These are phyloP conservation scores for Rhizoglyphus robini DNA, from an alignment of 1,140 invertebrate genomes.

Conservation along the genomic window DNA sequence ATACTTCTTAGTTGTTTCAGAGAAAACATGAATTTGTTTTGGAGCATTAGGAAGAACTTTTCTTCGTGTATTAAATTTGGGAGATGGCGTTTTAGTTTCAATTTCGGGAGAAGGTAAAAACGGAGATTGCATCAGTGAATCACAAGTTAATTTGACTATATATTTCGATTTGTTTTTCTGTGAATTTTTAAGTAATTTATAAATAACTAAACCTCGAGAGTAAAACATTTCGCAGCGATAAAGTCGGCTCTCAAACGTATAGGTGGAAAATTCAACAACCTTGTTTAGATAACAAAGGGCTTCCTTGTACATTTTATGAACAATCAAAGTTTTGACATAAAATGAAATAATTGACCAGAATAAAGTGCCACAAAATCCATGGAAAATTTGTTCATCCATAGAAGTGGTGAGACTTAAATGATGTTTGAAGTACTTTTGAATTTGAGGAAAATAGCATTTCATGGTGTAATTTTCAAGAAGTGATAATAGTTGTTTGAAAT, in stretches of 20 bases:
- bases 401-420: too few relatives aligned
- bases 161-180: not conserved
- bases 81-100: too few relatives aligned
- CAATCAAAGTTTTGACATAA: not conserved
- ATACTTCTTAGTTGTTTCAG: not conserved
- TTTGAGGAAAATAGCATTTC: not conserved
- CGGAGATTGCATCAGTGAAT: not conserved
- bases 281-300: not conserved
- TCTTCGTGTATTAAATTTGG: too few relatives aligned
- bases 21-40: not conserved
- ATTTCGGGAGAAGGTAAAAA: too few relatives aligned
- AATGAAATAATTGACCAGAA: not conserved
- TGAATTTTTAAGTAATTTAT: not conserved
- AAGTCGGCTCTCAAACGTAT: not conserved
- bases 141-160: not conserved
- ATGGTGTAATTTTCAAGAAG: not conserved
- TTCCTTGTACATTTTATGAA: not conserved
- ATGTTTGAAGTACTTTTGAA: not conserved
- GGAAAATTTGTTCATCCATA: not conserved
- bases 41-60: not conserved
- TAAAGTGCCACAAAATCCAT: not conserved
- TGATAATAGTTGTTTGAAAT: not conserved
- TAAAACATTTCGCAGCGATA: not conserved
- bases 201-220: not conserved
- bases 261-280: not conserved